A percentile compares a stretch with the other conserved stretches of the same genome.
These are phyloP conservation scores for Nettapus auritus DNA, from an alignment of 2,113 vertebrate genomes.

Conservation along the genomic window DNA sequence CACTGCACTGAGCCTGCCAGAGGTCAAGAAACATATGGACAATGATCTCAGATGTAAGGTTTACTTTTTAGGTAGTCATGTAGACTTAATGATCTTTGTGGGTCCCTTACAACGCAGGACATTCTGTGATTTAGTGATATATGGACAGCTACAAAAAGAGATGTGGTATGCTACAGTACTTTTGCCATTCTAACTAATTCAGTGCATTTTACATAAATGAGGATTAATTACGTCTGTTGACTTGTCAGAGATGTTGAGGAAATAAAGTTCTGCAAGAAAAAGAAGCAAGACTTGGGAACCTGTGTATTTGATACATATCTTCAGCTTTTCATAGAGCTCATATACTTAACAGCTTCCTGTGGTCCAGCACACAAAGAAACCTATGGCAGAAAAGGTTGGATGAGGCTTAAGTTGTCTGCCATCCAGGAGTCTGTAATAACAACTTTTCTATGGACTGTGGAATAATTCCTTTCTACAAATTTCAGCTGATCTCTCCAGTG, in stretches of 20 bases:
- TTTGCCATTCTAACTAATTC: background rate
- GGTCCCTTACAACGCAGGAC: background rate
- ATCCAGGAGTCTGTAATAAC: background rate
- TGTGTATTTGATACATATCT: background rate
- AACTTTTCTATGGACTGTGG: background rate
- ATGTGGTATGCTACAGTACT: background rate
- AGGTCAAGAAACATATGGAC: background rate
- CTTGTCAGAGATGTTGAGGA: background rate
- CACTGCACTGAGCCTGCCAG: background rate
- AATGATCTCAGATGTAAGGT: background rate
- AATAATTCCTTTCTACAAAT: background rate
- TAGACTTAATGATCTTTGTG: background rate
- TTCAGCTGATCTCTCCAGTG: background rate
- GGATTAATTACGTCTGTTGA: background rate
- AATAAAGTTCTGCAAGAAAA: background rate
- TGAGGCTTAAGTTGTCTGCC: background rate
- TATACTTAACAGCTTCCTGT: background rate
- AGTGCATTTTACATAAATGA: background rate
- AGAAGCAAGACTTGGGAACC: background rate
- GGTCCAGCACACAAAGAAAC: background rate
- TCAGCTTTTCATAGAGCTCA: background rate
- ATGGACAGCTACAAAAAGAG: background rate
- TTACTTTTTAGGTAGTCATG: background rate
- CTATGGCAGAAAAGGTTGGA: background rate
- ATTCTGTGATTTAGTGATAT: background rate